Evolutionary conservation across 2,113 vertebrate species (phyloP).

Genomic region (Lampris incognitus): DNA sequence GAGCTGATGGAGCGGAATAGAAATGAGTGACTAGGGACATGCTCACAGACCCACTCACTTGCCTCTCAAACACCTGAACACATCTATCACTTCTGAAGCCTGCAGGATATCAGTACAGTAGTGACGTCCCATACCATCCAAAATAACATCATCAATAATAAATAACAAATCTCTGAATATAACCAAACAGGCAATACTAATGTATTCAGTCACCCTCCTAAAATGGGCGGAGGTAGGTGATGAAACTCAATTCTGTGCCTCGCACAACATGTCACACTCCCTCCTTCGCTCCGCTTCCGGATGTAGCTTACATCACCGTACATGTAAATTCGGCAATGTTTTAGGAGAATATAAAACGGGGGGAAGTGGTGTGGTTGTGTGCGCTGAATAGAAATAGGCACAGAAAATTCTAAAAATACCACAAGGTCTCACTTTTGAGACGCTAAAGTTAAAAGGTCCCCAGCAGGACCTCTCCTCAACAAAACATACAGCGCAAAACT

Average conservation of each 20-base stretch:
- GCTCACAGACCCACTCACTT: conserved; percentile 13
- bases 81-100: conserved; percentile 48
- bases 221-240: conserved; percentile 45
- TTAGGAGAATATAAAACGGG: conserved; percentile 23
- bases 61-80: conserved; percentile 41
- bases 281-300: background rate
- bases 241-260: background rate
- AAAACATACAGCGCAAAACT: too few species aligned
- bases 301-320: conserved; percentile 9
- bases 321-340: conserved; percentile 10
- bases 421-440: background rate
- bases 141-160: conserved; percentile 74
- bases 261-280: background rate
- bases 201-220: conserved; percentile 53
- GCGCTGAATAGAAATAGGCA: conserved; percentile 21
- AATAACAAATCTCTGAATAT: conserved; percentile 67
- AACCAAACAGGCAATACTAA: conserved; percentile 69
- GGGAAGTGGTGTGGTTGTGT: background rate
- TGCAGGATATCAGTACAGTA: conserved; percentile 57
- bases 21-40: conserved; percentile 31
- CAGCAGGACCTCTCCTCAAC: too few species aligned
- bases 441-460: background rate
- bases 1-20: conserved; percentile 33
- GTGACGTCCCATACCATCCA: conserved; percentile 57
- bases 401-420: background rate